Base-by-base conservation (phyloP, 2,113 vertebrate genomes). In the Rhinichthys klamathensis region DNA sequence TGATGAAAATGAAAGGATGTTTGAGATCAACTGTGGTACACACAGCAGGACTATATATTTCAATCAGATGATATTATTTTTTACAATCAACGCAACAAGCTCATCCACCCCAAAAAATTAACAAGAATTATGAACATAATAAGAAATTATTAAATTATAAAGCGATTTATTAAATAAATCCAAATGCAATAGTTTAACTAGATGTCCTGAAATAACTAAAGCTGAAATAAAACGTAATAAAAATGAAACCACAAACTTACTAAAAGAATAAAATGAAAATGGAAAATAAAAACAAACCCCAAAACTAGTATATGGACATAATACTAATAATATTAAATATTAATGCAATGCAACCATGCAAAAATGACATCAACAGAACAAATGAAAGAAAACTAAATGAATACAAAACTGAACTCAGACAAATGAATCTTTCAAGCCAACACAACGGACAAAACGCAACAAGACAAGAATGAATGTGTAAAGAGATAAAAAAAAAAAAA, bases 321-420 rank as follows among this genome's bases (percentile, higher is more conserved):
- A 38, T 9, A 23, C 32, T 25, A 25, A n/a, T 46, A 46, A 73
- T 25, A n/a, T 12, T 6, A 12, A 3, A 60, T 41, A 30, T 60
- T 78, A 60, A 78, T 78, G 76, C 32, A 60, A 78, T 25, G 76
- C 54, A 41, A 78, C 54, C 76, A 60, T 60, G 75, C 75, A 58
- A 27, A 58, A 79, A 61, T 38, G 7, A 76, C 74, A 76, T 72
- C 74, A 23, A 74, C 13, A 23, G 51, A 44, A 72, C 7, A 81
- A 84, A 60, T 10, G 30, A 72, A 10, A 61, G 41, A 58, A 38
- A 70, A 76, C 65, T 12, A 46, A 75, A 44, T 3, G 27, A 83
- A 54, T 5, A 60, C 49, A 61, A 27, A 61, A 41, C 25, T 27
- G 23, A 80, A 60, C n/a, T 60, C 76, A 78, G 32, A 78, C 76